Evolutionary conservation across 1,140 invertebrate species (phyloP), one percentile per base, ranked within the genome.

Genomic region (Drosophila prosaltans): DNA sequence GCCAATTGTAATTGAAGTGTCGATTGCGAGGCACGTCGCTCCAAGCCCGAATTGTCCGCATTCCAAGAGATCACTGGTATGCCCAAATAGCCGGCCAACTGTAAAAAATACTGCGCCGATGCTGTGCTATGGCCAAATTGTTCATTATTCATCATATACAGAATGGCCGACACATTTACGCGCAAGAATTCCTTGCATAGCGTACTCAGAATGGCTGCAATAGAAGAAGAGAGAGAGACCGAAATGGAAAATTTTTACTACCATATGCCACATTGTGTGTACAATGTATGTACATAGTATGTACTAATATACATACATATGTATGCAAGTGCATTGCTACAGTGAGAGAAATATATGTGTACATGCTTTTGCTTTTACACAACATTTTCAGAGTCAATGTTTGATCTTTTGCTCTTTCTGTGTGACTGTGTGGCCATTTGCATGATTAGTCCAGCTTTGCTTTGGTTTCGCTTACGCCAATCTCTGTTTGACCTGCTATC

Each of bases 21-120:
- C 7, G 96, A 96, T 91, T 97, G 96, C 8, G 96, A 97, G 1
- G 96, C 96, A 73, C 96, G 93, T 90, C 97, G 93, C 74, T 95
- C 95, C 80, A 98, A 93, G 41, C 97, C 97, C 1, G 97, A 98
- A 92, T 98, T 98, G 91, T 98, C 97, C 2, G 97, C 97, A 92
- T 98, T 98, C 97, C 97, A 98, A 1, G 97, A 97, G 74, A 98
- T 97, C 9, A 98, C 97, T 69, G 97, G 96, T 67, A 97, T 96
- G 24, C 96, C 92, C 70, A 95, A 92, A 92, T 97, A 98, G 36
- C 96, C 96, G 59, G 97, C 97, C 72, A 98, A 93, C 93, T 98
- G 97, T 51, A 98, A 94, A 91, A 98, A 97, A 93, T 98, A 98
- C 92, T 98, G 97, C 28, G 97, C 97, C 51, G 97, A 97, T 66